Conservation (phyloP, 2,888 invertebrate species). For the Polymixis lichenea region DNA sequence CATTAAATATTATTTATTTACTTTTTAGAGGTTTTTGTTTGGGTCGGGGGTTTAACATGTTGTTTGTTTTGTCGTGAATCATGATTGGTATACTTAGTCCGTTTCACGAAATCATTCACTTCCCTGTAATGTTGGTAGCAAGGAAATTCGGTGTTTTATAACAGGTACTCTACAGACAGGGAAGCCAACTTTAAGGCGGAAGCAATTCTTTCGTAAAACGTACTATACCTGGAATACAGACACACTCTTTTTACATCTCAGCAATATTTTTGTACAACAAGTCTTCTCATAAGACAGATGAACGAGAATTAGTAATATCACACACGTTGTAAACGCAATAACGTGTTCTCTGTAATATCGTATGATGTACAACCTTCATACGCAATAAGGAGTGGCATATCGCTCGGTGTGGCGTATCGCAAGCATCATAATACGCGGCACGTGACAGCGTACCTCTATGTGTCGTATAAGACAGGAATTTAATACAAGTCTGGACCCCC, state of each 20-base stretch:
- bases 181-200: no score
- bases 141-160: no score
- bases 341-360: constrained; percentile 6
- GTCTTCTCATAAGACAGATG: no score
- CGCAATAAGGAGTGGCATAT: constrained; percentile 1
- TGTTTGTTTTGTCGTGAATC: no score
- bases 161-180: no score
- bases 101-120: no score
- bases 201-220: no score
- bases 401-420: neutral
- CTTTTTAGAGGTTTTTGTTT: no score
- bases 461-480: constrained; percentile 33
- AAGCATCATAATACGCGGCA: constrained; percentile 11
- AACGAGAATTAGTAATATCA: neutral
- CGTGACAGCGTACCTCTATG: neutral
- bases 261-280: neutral
- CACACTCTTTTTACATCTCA: neutral
- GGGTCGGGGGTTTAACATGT: no score
- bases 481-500: constrained; percentile 37
- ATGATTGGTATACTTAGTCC: no score
- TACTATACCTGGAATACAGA: neutral
- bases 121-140: no score
- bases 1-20: no score
- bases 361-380: constrained; percentile 21
- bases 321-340: constrained; percentile 27